Conservation (phyloP, 2,797 vertebrate species). For the Trematocara caparti region DNA sequence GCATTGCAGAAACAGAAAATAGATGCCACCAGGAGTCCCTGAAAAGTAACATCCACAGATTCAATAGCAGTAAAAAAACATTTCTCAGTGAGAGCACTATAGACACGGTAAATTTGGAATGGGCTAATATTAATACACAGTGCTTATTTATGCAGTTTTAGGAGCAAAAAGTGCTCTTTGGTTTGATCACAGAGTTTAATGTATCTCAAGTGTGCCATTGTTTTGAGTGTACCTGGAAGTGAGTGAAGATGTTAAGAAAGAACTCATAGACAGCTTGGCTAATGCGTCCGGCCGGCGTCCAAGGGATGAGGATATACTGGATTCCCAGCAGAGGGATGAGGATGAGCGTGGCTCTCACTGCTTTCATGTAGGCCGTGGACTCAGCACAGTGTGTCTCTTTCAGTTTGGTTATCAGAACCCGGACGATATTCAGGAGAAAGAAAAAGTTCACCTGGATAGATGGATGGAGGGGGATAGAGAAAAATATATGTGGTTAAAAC, state of each 20-base stretch:
- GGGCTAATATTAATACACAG: background rate
- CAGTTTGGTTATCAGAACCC: conserved; percentile 82
- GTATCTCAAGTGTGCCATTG: background rate
- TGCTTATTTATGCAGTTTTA: background rate
- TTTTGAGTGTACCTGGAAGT: conserved; percentile 75
- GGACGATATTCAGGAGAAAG: conserved; percentile 82
- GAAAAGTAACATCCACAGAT: conserved; percentile 16
- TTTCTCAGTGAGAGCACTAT: background rate
- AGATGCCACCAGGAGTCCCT: conserved; percentile 81
- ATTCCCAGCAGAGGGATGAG: conserved; percentile 79
- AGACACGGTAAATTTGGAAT: background rate
- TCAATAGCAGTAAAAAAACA: background rate
- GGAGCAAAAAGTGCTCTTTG: background rate
- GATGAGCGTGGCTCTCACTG: conserved; percentile 79
- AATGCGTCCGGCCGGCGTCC: conserved; percentile 53
- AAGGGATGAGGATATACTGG: conserved; percentile 75
- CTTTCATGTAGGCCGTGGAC: conserved; percentile 81
- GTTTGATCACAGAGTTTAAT: background rate
- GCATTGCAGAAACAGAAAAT: conserved; percentile 82
- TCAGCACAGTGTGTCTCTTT: conserved; percentile 76
- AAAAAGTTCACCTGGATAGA: conserved; percentile 76
- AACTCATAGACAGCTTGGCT: conserved; percentile 62
- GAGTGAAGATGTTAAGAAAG: conserved; percentile 61
- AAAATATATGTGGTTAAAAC: background rate
- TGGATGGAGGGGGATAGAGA: background rate